Evolutionary conservation across 2,113 vertebrate genomes (phyloP), one percentile per base, ranked within the genome.

Genomic region (Otis tarda): DNA sequence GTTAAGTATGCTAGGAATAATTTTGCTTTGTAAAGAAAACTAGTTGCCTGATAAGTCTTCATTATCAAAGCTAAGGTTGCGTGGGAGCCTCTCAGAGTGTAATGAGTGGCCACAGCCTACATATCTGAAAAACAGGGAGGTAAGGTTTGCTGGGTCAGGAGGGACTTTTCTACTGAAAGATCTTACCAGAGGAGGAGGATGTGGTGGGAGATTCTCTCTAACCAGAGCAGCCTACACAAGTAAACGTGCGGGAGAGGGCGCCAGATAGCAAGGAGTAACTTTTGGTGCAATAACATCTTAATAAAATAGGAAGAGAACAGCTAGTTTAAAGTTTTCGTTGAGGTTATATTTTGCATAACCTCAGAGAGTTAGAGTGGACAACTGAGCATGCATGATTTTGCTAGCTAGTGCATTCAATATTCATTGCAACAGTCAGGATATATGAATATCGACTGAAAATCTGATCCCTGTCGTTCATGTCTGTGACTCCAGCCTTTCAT

Each of bases 241-340:
- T 21, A 25, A 93, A 79, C 1, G 14, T 45, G 78, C 96, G 24
- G 93, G 71, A 93, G 96, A 83, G 96, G 96, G 96, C 93, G 91
- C 96, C 91, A 95, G n/a, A 93, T 15, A 63, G 71, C 91, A 92
- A 92, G 50, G 68, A 93, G 83, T 92, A 59, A 69, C n/a, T 61
- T 53, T 2, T 22, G 47, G 31, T 61, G 45, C 16, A 35, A 1
- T 0, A 55, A 13, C 9, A 3, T 20, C 43, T 25, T 30, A 6
- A 11, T 17, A 6, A 35, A 64, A 7, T 3, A 6, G 33, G 43
- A 53, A 7, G 55, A 31, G n/a, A 55, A 25, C 11, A 23, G 14
- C 24, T 37, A 13, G 23, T 53, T 89, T 14, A 11, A 56, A 39
- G 70, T 25, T 64, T 57, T 65, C 71, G 12, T 39, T 76, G 27